Percentiles rank a stretch among this genome's conserved stretches.
Conservation (phyloP, 1,140 invertebrate species). For the Elymnias hypermnestra region DNA sequence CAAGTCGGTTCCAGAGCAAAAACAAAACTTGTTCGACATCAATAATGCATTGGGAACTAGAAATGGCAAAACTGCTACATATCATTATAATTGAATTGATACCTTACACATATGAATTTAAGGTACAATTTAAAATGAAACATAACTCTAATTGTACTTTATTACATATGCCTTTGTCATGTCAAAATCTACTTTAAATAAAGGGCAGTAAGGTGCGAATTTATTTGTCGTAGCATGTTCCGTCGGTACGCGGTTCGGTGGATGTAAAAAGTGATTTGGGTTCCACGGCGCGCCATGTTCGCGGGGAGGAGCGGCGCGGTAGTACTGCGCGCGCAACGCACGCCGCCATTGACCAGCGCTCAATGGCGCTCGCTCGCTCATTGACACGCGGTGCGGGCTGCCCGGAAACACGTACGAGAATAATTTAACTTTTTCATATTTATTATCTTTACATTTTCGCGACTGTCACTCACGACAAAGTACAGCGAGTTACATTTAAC, state of each 20-base stretch:
- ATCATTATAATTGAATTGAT: not conserved
- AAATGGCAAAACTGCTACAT: not conserved
- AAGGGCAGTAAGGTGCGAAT: too few species aligned
- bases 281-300: constrained; percentile 30
- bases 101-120: not conserved
- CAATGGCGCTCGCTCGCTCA: constrained; percentile 28
- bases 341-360: constrained; percentile 34
- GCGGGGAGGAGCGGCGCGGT: constrained; percentile 12
- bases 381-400: too few species aligned
- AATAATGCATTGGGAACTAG: constrained; percentile 15
- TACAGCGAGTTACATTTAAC: too few species aligned
- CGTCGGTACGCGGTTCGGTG: not conserved
- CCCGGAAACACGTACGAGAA: too few species aligned
- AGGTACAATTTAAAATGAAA: not conserved
- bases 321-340: constrained; percentile 41
- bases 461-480: too few species aligned
- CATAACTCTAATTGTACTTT: too few species aligned
- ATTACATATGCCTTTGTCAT: too few species aligned
- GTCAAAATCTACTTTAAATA: too few species aligned
- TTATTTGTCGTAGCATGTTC: not conserved
- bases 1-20: constrained; percentile 10
- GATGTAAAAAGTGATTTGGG: constrained; percentile 28
- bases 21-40: constrained; percentile 11
- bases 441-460: too few species aligned
- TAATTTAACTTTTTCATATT: too few species aligned